These are phyloP conservation scores for Gambelia wislizenii DNA, from an alignment of 2,797 vertebrate genomes.

Conservation along the genomic window DNA sequence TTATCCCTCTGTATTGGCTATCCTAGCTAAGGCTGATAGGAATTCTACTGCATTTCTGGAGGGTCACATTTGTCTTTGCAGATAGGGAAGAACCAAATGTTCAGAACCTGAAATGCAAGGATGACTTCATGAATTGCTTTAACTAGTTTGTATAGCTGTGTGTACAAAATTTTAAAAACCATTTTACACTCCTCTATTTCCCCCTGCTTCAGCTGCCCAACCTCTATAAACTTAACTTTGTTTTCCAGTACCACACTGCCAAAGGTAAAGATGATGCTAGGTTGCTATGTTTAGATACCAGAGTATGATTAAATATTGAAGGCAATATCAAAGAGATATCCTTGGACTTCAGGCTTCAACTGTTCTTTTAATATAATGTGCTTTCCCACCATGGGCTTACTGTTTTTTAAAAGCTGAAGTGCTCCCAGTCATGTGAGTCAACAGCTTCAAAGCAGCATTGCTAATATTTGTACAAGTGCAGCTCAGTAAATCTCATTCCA, in stretches of 20 bases:
- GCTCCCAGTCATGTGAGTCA: constrained; percentile 67
- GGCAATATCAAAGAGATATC: constrained; percentile 57
- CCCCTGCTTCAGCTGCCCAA: neutral
- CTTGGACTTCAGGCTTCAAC: constrained; percentile 61
- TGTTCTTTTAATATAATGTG: constrained; percentile 2
- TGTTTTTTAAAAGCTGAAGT: constrained; percentile 69
- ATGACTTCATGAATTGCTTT: neutral
- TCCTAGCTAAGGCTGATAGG: too few species aligned
- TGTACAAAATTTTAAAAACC: neutral
- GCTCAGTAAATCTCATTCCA: constrained; percentile 63
- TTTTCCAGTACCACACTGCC: neutral
- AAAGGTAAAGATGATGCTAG: constrained; percentile 24
- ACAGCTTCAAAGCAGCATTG: constrained; percentile 66
- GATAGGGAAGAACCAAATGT: neutral
- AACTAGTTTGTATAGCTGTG: neutral
- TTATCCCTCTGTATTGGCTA: neutral
- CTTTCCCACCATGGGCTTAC: neutral
- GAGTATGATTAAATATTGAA: constrained; percentile 2
- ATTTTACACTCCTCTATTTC: neutral
- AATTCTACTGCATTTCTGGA: neutral
- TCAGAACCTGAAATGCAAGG: neutral
- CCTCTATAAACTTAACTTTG: neutral
- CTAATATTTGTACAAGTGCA: constrained; percentile 63
- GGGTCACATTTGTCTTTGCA: neutral
- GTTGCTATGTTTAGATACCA: constrained; percentile 13